Conservation (phyloP, 2,113 vertebrate species). For the Oxyura jamaicensis region DNA sequence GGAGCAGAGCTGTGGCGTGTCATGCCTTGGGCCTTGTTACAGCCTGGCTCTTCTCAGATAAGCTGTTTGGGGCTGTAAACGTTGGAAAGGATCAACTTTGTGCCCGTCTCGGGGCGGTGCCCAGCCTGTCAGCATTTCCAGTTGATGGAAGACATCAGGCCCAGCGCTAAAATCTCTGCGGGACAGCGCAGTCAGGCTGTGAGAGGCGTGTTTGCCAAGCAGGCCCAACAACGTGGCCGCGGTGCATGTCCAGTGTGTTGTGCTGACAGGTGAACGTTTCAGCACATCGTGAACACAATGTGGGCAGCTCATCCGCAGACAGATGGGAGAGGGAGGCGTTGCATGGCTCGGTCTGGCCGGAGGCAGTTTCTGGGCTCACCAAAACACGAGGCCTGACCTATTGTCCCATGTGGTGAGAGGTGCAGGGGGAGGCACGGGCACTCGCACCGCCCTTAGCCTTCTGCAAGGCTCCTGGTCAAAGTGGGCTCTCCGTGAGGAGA, state of each 20-base stretch:
- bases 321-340: neutral
- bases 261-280: no score
- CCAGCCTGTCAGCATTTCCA: rapidly evolving
- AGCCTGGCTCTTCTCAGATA: neutral
- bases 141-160: no score
- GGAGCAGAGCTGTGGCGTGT: no score
- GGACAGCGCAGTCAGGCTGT: neutral
- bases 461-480: neutral
- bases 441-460: neutral
- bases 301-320: neutral
- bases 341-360: neutral
- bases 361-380: neutral
- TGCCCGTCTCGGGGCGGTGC: rapidly evolving
- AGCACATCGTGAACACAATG: no score
- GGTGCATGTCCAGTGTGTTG: no score
- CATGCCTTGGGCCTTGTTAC: neutral
- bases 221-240: neutral
- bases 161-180: neutral
- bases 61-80: neutral
- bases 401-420: neutral
- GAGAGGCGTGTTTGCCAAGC: rapidly evolving
- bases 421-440: neutral
- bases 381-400: no score
- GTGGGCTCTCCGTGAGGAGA: neutral
- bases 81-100: rapidly evolving